Conservation (phyloP, 2,888 invertebrate species). For the Xanthorhoe designata region DNA sequence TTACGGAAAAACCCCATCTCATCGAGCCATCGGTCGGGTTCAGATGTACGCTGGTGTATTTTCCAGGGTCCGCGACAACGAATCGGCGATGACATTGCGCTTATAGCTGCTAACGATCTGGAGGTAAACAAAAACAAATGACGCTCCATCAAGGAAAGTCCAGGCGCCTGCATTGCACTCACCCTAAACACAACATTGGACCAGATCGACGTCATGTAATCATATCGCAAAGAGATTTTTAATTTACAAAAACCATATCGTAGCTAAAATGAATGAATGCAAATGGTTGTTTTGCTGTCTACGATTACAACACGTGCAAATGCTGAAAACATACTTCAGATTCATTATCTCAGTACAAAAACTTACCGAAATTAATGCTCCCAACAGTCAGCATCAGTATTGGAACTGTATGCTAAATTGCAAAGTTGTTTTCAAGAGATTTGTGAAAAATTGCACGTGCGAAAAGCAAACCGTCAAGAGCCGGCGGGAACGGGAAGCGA, state of each 20-base stretch:
- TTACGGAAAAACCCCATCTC: constrained; percentile 93
- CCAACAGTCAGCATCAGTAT: constrained; percentile 79
- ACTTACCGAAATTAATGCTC: constrained; percentile 75
- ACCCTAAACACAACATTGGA: constrained; percentile 26
- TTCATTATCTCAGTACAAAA: constrained; percentile 52
- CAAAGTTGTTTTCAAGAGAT: constrained; percentile 59
- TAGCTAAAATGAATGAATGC: constrained; percentile 76
- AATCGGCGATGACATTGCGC: constrained; percentile 75
- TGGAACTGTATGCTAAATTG: constrained; percentile 58
- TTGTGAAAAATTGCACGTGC: constrained; percentile 81
- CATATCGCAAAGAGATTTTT: constrained; percentile 18
- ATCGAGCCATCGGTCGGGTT: constrained; percentile 91
- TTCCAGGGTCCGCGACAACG: constrained; percentile 81
- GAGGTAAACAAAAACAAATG: constrained; percentile 84
- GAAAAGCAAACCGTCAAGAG: constrained; percentile 81
- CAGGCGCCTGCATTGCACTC: constrained; percentile 14
- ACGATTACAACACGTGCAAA: constrained; percentile 80
- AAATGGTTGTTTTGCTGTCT: constrained; percentile 83
- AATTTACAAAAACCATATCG: constrained; percentile 71
- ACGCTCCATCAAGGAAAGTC: constrained; percentile 55
- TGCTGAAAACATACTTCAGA: constrained; percentile 53
- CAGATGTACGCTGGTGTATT: constrained; percentile 78
- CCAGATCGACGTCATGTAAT: constrained; percentile 18
- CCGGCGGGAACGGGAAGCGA: constrained; percentile 74
- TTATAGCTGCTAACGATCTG: constrained; percentile 71